These are phyloP conservation scores for Rhodophaea formosa DNA, from an alignment of 2,888 invertebrate species.

Conservation along the genomic window DNA sequence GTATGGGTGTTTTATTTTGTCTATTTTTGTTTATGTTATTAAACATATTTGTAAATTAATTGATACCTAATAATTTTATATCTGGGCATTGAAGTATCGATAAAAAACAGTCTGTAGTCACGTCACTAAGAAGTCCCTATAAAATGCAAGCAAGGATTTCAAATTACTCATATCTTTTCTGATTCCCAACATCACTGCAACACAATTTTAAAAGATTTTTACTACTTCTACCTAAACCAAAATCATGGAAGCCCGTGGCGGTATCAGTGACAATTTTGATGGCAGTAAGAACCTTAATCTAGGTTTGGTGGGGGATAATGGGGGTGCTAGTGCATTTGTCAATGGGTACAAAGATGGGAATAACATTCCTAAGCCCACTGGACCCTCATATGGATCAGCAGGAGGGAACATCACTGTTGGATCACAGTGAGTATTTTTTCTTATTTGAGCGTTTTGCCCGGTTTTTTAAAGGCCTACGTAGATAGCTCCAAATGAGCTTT, in stretches of 20 bases:
- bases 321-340: constrained; percentile 15
- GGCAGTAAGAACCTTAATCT: constrained; percentile 12
- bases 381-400: constrained; percentile 32
- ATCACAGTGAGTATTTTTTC: constrained; percentile 41
- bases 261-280: constrained; percentile 3
- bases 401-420: constrained; percentile 40
- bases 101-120: background rate
- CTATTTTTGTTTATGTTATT: no score
- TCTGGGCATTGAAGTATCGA: background rate
- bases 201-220: background rate
- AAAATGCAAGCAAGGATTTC: background rate
- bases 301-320: constrained; percentile 12
- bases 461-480: no score
- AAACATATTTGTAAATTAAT: no score
- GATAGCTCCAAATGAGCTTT: no score
- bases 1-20: no score
- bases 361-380: constrained; percentile 15
- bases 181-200: background rate
- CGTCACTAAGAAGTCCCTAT: background rate
- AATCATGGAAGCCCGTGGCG: constrained; percentile 17
- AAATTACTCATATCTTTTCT: background rate
- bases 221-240: background rate
- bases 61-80: background rate
- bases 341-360: constrained; percentile 17
- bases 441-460: no score